phyloP scores from a whole-genome alignment of 2,888 invertebrate species.

The Conchocele bisecta region DNA sequence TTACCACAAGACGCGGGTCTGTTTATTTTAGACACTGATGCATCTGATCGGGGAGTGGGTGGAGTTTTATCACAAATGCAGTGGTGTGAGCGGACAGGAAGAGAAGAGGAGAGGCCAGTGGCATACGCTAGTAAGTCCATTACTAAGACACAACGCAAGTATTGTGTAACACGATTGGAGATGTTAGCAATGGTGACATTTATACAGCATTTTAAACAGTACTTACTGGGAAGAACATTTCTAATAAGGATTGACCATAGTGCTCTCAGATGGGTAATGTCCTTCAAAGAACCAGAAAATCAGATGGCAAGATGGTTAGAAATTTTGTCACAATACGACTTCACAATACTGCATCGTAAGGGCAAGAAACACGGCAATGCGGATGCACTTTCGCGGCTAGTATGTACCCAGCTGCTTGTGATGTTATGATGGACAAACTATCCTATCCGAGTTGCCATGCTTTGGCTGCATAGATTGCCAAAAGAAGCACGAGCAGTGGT shows the following conservation, averaged over 20 bases:
- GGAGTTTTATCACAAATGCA: conserved; percentile 39
- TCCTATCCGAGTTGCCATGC: not conserved
- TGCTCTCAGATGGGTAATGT: conserved; percentile 50
- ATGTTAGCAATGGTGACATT: conserved; percentile 50
- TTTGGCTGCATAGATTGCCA: not conserved
- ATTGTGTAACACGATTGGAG: conserved; percentile 29
- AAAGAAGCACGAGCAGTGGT: conserved; percentile 14
- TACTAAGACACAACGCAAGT: not conserved
- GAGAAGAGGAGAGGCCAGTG: conserved; percentile 37
- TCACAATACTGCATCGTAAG: conserved; percentile 34
- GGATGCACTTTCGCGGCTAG: not conserved
- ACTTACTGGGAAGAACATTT: conserved; percentile 21
- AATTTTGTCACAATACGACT: conserved; percentile 42
- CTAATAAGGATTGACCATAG: conserved; percentile 57
- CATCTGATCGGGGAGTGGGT: conserved; percentile 27
- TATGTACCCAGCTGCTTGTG: too few relatives aligned
- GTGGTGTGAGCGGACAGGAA: not conserved
- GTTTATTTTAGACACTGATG: conserved; percentile 26
- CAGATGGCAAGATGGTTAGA: conserved; percentile 48
- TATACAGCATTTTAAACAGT: conserved; percentile 57
- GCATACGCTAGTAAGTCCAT: conserved; percentile 33
- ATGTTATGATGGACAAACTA: conserved; percentile 5
- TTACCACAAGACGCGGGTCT: conserved; percentile 23
- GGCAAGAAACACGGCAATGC: conserved; percentile 25
- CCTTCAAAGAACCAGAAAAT: conserved; percentile 46